Evolutionary conservation across 2,797 vertebrate genomes (phyloP).

Genomic region (Petrocephalus sullivani): DNA sequence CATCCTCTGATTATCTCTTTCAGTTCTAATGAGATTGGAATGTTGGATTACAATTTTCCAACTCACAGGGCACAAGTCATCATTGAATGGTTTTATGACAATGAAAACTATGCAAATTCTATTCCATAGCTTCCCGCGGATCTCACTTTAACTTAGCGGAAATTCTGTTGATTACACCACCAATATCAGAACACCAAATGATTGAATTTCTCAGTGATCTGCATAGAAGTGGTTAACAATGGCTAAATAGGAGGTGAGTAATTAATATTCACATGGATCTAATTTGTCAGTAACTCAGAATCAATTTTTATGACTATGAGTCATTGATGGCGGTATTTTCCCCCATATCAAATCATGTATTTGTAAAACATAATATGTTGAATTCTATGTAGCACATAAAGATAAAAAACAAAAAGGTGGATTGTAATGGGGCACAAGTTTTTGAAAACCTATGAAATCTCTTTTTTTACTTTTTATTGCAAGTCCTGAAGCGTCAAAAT

Average conservation of each 20-base stretch:
- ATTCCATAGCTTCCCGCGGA: neutral
- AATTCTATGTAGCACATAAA: neutral
- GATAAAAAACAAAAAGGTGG: neutral
- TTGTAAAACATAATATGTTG: neutral
- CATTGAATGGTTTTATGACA: neutral
- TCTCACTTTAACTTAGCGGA: neutral
- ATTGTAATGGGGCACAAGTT: neutral
- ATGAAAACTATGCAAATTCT: slow-evolving; percentile 9
- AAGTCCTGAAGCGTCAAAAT: neutral
- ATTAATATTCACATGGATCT: neutral
- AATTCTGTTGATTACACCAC: neutral
- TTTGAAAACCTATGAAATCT: neutral
- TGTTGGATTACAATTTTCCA: slow-evolving; percentile 7
- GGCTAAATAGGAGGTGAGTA: neutral
- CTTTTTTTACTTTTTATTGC: neutral
- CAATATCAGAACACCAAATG: neutral
- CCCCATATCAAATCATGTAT: neutral
- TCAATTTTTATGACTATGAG: neutral
- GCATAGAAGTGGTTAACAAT: neutral
- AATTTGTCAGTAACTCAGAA: neutral
- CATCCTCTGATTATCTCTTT: slow-evolving; percentile 4
- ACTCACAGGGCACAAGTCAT: slow-evolving; percentile 1
- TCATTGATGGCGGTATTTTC: neutral
- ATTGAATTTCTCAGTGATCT: slow-evolving; percentile 1
- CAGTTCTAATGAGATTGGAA: slow-evolving; percentile 1